Evolutionary conservation across 2,888 invertebrate genomes (phyloP).

Genomic region (Metopia argyrocephala): DNA sequence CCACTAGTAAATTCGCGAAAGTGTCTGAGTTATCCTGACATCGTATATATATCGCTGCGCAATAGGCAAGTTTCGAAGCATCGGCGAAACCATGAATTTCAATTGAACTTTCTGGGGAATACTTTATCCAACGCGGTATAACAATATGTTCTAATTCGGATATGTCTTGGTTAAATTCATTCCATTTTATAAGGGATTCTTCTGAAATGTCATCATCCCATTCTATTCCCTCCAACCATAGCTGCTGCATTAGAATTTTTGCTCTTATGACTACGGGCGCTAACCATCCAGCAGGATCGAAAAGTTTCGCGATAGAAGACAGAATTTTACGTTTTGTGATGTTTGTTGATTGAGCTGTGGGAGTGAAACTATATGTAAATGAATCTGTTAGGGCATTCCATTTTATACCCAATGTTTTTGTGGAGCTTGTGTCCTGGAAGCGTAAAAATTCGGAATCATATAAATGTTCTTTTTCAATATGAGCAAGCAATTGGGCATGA

Average conservation of each 20-base stretch:
- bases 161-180: not conserved
- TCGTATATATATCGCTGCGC: slow-evolving; percentile 30
- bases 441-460: not conserved
- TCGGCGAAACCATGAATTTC: slow-evolving; percentile 54
- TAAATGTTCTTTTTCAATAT: not conserved
- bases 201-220: not conserved
- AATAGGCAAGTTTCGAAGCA: slow-evolving; percentile 38
- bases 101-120: not conserved
- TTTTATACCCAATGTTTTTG: not conserved
- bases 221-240: not conserved
- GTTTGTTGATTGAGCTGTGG: not conserved
- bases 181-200: not conserved
- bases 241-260: no score
- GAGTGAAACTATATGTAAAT: not conserved
- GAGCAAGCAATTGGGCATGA: not conserved
- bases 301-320: not conserved
- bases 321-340: not conserved
- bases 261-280: not conserved
- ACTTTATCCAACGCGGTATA: not conserved
- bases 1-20: no score
- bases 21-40: no score
- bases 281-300: no score
- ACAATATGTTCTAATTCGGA: not conserved
- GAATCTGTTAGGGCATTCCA: not conserved
- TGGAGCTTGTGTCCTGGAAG: not conserved